phyloP scores from a whole-genome alignment of 2,888 invertebrate genomes.

The Drosophila birchii region DNA sequence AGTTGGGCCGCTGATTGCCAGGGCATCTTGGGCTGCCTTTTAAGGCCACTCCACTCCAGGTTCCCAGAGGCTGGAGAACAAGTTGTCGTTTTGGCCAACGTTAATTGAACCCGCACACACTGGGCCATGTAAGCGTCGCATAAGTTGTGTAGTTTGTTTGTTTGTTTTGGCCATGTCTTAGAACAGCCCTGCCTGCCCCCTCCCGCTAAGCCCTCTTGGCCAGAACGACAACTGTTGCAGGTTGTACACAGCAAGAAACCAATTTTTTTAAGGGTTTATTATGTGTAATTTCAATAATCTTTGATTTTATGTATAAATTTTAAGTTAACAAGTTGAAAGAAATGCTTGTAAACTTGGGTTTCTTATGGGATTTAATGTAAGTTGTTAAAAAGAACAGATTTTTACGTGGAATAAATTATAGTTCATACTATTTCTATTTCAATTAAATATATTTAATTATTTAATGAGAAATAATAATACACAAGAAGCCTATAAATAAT shows the following conservation, averaged over 20 bases:
- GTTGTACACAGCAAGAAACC: slow-evolving; percentile 7
- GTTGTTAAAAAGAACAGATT: background rate
- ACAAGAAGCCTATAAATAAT: background rate
- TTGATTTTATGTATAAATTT: background rate
- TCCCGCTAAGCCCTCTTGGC: background rate
- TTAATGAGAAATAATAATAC: background rate
- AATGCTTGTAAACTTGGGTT: background rate
- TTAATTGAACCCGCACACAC: slow-evolving; percentile 78
- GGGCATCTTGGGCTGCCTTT: slow-evolving; percentile 33
- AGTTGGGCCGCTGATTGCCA: slow-evolving; percentile 35
- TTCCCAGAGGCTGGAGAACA: slow-evolving; percentile 37
- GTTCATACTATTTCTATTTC: too few relatives aligned
- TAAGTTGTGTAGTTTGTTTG: slow-evolving; percentile 68
- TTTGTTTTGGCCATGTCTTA: slow-evolving; percentile 28
- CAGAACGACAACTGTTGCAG: slow-evolving; percentile 59
- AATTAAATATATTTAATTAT: background rate
- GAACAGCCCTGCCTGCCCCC: background rate
- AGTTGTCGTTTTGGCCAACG: slow-evolving; percentile 51
- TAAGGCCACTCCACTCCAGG: slow-evolving; percentile 29
- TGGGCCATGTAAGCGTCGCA: slow-evolving; percentile 55
- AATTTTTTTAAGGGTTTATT: background rate
- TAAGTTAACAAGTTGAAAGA: background rate
- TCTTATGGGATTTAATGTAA: background rate
- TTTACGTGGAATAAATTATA: background rate
- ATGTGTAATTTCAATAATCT: background rate